These are phyloP conservation scores for Cygnus atratus DNA, from an alignment of 2,113 vertebrate genomes.

Conservation along the genomic window DNA sequence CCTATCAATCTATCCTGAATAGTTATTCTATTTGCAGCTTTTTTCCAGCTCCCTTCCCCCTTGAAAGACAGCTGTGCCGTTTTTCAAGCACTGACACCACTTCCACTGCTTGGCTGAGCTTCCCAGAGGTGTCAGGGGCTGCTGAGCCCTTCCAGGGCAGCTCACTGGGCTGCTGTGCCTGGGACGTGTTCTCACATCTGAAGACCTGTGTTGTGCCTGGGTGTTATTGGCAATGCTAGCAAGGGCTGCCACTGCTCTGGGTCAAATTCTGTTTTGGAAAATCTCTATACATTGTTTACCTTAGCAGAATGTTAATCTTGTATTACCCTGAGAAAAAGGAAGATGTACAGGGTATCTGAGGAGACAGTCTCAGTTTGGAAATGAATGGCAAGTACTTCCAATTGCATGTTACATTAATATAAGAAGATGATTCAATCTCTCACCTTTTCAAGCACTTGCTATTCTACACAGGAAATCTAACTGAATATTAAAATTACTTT, in stretches of 20 bases:
- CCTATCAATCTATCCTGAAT: constrained; percentile 22
- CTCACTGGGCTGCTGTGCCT: fast-evolving
- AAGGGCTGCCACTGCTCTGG: neutral
- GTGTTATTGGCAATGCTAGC: neutral
- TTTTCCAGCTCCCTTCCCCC: neutral
- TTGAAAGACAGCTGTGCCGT: constrained; percentile 21
- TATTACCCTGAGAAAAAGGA: neutral
- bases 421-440: neutral
- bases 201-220: neutral
- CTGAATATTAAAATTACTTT: neutral
- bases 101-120: constrained; percentile 11
- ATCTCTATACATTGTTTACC: neutral
- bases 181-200: neutral
- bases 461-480: neutral
- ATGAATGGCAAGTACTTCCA: neutral
- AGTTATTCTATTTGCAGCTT: constrained; percentile 55
- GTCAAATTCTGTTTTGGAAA: neutral
- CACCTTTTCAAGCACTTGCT: neutral
- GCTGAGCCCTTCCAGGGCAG: neutral
- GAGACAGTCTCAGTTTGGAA: neutral
- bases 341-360: neutral
- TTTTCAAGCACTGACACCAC: constrained; percentile 15
- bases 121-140: neutral
- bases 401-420: neutral
- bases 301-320: neutral